Percentiles rank a stretch among this genome's conserved stretches.
Conservation (phyloP, 1,140 invertebrate genomes). For the Scaptomyza hsui region DNA sequence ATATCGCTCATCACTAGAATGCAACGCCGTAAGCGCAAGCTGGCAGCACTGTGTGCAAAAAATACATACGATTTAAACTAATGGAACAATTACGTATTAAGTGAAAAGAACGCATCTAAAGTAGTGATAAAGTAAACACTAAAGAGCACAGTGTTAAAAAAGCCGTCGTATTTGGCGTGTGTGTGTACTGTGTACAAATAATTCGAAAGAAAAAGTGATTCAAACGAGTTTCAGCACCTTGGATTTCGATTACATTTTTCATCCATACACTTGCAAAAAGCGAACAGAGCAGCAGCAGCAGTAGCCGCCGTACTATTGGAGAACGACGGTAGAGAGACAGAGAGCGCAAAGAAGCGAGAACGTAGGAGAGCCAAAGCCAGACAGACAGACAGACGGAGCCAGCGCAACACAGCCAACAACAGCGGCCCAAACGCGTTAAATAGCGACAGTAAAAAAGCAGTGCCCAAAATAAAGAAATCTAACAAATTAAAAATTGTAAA, state of each 20-base stretch:
- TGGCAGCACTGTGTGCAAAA: conserved; percentile 69
- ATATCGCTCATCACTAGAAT: conserved; percentile 38
- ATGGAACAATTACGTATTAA: conserved; percentile 79
- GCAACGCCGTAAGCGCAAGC: conserved; percentile 54
- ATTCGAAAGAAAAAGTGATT: conserved; percentile 57
- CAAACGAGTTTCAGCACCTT: conserved; percentile 68
- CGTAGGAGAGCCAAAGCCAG: conserved; percentile 56
- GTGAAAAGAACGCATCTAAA: conserved; percentile 74
- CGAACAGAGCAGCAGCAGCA: conserved; percentile 39
- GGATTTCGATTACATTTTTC: conserved; percentile 64
- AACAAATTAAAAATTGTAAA: conserved; percentile 40
- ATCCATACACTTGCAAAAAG: conserved; percentile 76
- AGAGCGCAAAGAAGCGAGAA: conserved; percentile 58
- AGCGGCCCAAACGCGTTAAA: conserved; percentile 46
- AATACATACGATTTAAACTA: conserved; percentile 80
- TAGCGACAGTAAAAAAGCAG: conserved; percentile 41
- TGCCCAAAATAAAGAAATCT: conserved; percentile 29
- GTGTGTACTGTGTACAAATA: conserved; percentile 54
- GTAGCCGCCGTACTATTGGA: conserved; percentile 44
- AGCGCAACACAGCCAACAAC: conserved; percentile 67
- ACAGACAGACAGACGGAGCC: conserved; percentile 50
- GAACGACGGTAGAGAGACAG: conserved; percentile 55
- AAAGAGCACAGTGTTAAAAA: conserved; percentile 40
- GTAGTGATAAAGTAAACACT: conserved; percentile 51
- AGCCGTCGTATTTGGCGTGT: conserved; percentile 43